Evolutionary conservation across 2,888 invertebrate species (phyloP), one percentile per base, ranked within the genome.

Genomic region (Diplazon laetatorius): DNA sequence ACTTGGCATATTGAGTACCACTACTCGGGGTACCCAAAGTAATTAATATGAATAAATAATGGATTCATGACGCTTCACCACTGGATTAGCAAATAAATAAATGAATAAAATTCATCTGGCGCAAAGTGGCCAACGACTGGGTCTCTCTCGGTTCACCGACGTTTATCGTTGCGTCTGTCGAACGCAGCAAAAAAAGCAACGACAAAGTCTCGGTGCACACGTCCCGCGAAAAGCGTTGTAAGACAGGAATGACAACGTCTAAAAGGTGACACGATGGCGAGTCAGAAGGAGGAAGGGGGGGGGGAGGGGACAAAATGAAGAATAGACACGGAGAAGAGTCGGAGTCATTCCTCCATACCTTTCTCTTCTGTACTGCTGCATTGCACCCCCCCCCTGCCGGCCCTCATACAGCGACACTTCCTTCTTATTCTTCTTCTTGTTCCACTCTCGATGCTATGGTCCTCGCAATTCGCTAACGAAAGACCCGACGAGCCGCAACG

Each of bases 261-360:
- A 5, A 30, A 6, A 30, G 30, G 30, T 2, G 30, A 6, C 59
- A 5, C 1, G 2, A 9, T 4, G n/a, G 52, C 0, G 25, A 25
- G 1, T 6, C 12, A 12, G 37, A 18, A 37, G 18, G 1, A 20
- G 30, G 30, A 18, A 42, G 59, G 22, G 55, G 35, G 20, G 30
- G 2, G 46, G 50, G 74, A 59, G 69, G 78, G 57, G 82, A 80
- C 55, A 82, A 85, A 84, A 86, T 81, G 82, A 84, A 82, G 83
- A 82, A 82, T 78, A 81, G 81, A 83, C 77, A 72, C 80, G 69
- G 80, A 66, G 52, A 69, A 77, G 78, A 82, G 77, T 80, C 84
- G 30, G 30, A 46, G 39, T 50, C 25, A 46, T 25, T 16, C 42
- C 55, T 30, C 71, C 60, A 30, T 25, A 22, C 50, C 35, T 30